Base-by-base conservation (phyloP, 2,888 invertebrate genomes). In the Timema podura region DNA sequence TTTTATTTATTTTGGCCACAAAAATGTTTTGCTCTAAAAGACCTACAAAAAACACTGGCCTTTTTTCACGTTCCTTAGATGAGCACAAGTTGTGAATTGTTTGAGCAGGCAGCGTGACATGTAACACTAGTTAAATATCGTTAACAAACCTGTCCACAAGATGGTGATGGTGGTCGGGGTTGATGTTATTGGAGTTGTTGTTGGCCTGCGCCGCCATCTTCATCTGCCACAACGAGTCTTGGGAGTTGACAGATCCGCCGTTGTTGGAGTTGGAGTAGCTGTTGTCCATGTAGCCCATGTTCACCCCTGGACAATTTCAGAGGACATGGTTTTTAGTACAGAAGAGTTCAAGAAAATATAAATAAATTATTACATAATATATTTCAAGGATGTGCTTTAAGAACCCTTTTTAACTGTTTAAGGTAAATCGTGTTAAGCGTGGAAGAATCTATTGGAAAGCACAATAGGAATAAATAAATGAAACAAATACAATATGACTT, bases 231-330 rank as follows among this genome's bases (percentile, higher is more conserved):
- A 96, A 83, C 54, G 95, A 95, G 81, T 95, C 95, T 82, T 95
- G 95, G 6, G 95, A 95, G 83, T 96, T 95, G 71, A 95, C 95
- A 77, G 95, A 95, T 75, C 95, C 95, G n/a, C 95, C 95, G 81
- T 95, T 94, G 84, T 95, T 95, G 72, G 94, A 95, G 81, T 95
- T 95, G 72, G 94, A 92, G 82, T 95, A 95, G 81, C 93, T 93
- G 82, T 93, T 93, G 81, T 95, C 95, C 83, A 93, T 89, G 83
- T 94, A 95, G 74, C 91, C 92, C 90, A 93, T 92, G 82, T 93
- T 93, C 74, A 90, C 89, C 89, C 92, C 92, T 92, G 81, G 11
- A 81, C 79, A 74, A 73, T 11, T 48, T 54, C 65, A 48, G 30
- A 13, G n/a, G 8, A 10, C 57, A 7, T 11, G 13, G 0, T 5